Evolutionary conservation across 2,797 vertebrate genomes (phyloP).

Genomic region (Lateolabrax maculatus): DNA sequence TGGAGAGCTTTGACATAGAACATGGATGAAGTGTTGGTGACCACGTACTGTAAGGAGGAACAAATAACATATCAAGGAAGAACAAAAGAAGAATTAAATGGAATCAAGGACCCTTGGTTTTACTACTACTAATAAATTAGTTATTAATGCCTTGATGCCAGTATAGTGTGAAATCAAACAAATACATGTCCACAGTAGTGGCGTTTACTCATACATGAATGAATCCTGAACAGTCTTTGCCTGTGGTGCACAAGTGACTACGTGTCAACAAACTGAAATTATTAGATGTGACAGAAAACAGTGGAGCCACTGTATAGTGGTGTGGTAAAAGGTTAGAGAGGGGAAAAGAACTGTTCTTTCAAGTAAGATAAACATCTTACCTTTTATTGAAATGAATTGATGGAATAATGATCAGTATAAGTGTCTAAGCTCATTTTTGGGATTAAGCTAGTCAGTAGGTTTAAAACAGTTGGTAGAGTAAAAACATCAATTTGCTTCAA

Average conservation of each 20-base stretch:
- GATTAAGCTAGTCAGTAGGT: not conserved
- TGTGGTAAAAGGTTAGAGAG: not conserved
- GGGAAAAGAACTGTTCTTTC: not conserved
- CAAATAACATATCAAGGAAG: not conserved
- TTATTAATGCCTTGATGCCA: constrained; percentile 41
- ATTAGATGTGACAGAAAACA: constrained; percentile 22
- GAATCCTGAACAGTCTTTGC: not conserved
- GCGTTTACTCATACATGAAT: constrained; percentile 29
- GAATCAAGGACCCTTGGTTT: not conserved
- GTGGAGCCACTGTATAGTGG: not conserved
- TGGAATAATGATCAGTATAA: not conserved
- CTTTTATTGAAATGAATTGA: not conserved
- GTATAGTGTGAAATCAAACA: constrained; percentile 32
- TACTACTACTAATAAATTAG: constrained; percentile 4
- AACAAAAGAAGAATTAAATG: not conserved
- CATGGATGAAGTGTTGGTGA: constrained; percentile 32
- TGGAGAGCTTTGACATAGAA: constrained; percentile 27
- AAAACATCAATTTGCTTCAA: too few species aligned
- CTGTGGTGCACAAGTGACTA: not conserved
- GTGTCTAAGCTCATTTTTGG: not conserved
- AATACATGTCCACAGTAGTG: constrained; percentile 12
- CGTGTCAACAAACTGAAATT: constrained; percentile 6
- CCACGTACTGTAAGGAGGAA: not conserved
- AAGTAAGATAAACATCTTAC: not conserved
- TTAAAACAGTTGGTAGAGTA: not conserved